These are phyloP conservation scores for Drosophila stalkeri DNA, from an alignment of 2,888 invertebrate genomes.

Conservation along the genomic window DNA sequence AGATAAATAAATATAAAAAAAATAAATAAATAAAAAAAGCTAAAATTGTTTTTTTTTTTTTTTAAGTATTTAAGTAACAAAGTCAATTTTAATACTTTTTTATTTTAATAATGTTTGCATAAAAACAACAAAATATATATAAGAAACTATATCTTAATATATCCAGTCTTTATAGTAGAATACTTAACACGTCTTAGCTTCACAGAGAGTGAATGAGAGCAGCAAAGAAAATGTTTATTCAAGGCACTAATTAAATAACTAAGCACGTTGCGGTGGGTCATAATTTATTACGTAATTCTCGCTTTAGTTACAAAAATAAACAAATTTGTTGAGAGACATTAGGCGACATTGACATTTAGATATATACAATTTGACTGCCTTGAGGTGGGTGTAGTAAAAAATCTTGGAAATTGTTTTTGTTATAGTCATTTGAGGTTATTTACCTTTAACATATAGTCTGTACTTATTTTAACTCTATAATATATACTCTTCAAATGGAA, in stretches of 20 bases:
- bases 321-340: neutral
- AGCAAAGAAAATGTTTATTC: neutral
- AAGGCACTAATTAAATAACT: neutral
- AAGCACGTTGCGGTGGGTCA: neutral
- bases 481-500: neutral
- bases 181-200: neutral
- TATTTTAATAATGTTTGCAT: no score
- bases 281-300: neutral
- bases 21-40: no score
- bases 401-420: neutral
- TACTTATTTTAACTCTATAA: neutral
- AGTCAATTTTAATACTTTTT: no score
- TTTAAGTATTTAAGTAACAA: no score
- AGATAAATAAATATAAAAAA: no score
- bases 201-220: neutral
- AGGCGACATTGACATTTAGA: neutral
- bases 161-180: neutral
- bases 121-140: neutral
- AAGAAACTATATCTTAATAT: neutral
- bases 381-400: neutral
- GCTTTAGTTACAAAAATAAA: constrained; percentile 2
- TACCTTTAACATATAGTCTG: neutral
- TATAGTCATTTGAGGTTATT: neutral
- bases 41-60: no score
- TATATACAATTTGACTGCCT: neutral